A percentile compares a stretch with the other conserved stretches of the same genome.
These are phyloP conservation scores for Ammospiza nelsoni DNA, from an alignment of 2,113 vertebrate genomes.

Conservation along the genomic window DNA sequence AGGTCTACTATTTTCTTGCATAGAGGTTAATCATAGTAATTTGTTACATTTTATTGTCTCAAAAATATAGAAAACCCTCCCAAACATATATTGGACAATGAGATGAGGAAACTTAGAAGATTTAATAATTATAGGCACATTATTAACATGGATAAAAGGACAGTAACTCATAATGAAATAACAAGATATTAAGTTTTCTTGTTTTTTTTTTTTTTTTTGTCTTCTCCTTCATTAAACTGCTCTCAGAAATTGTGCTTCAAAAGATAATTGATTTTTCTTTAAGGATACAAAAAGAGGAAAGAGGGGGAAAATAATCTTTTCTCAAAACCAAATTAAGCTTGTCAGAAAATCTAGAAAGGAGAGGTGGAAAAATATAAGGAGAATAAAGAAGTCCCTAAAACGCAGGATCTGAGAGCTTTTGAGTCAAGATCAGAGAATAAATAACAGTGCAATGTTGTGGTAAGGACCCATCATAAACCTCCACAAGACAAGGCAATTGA, in stretches of 20 bases:
- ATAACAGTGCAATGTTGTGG: background rate
- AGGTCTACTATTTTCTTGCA: background rate
- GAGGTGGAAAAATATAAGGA: background rate
- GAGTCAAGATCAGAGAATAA: background rate
- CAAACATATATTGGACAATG: background rate
- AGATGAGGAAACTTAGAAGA: background rate
- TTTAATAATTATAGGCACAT: background rate
- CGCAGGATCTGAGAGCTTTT: background rate
- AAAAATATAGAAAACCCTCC: background rate
- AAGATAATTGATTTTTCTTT: background rate
- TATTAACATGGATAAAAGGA: background rate
- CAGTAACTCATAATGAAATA: background rate
- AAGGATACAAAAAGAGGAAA: background rate
- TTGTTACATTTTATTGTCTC: background rate
- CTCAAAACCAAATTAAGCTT: background rate
- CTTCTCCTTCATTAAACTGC: background rate
- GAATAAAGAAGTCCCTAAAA: background rate
- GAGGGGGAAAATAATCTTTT: background rate
- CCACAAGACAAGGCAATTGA: background rate
- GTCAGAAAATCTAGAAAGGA: background rate
- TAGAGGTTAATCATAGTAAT: background rate
- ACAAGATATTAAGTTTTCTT: background rate
- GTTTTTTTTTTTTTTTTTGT: background rate
- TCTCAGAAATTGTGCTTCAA: background rate
- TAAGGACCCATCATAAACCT: background rate